These are phyloP conservation scores for Drosophila pseudoananassae DNA, from an alignment of 1,140 invertebrate genomes.

Conservation along the genomic window DNA sequence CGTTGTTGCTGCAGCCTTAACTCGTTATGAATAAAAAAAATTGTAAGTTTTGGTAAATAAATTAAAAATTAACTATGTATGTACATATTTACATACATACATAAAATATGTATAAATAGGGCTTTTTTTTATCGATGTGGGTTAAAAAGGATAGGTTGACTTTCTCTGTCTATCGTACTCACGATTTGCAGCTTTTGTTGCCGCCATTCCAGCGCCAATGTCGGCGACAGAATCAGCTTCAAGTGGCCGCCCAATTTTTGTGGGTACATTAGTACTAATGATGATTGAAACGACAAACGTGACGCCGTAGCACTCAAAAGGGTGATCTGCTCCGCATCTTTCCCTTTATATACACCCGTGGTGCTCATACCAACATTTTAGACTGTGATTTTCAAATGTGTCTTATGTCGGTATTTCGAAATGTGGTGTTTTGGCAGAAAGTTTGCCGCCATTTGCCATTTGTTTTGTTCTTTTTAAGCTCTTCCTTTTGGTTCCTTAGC, in stretches of 20 bases:
- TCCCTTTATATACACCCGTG: not conserved
- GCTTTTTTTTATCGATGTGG: conserved; percentile 1
- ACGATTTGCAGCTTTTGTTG: conserved; percentile 9
- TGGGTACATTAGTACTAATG: conserved; percentile 84
- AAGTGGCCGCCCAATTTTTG: conserved; percentile 82
- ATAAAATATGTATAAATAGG: conserved; percentile 36
- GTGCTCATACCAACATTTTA: conserved; percentile 42
- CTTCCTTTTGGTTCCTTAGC: conserved; percentile 14
- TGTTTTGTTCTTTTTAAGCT: conserved; percentile 10
- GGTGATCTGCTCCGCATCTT: conserved; percentile 21
- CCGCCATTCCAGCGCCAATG: conserved; percentile 38
- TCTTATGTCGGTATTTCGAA: conserved; percentile 35
- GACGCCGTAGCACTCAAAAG: conserved; percentile 54
- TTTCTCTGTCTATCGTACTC: conserved; percentile 12
- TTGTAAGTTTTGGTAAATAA: conserved; percentile 80
- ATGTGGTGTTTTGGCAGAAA: conserved; percentile 3
- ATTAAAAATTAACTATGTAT: conserved; percentile 61
- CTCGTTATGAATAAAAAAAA: conserved; percentile 63
- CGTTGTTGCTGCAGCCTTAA: conserved; percentile 54
- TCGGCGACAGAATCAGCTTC: conserved; percentile 24
- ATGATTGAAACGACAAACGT: conserved; percentile 84
- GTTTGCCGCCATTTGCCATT: conserved; percentile 3
- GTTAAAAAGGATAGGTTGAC: conserved; percentile 1
- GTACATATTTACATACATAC: conserved; percentile 4
- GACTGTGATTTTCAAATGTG: conserved; percentile 75